phyloP scores from a whole-genome alignment of 2,113 vertebrate species.

The Phaethon lepturus region DNA sequence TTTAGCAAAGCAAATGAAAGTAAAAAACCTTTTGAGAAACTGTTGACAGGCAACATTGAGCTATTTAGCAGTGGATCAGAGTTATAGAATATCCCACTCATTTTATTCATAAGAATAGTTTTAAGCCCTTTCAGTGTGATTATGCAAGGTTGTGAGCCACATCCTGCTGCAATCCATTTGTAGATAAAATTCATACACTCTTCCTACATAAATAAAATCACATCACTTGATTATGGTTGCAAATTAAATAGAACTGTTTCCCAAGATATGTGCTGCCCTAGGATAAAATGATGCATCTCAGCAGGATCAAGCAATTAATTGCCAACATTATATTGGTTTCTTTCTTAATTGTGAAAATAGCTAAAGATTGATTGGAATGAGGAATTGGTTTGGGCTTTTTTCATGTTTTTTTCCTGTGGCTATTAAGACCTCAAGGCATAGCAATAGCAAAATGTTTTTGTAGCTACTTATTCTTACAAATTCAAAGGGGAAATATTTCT shows the following conservation, averaged over 20 bases:
- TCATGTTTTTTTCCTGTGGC: background rate
- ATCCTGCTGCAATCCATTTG: conserved; percentile 14
- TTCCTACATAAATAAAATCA: conserved; percentile 22
- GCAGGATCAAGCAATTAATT: background rate
- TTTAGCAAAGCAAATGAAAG: background rate
- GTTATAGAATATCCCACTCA: background rate
- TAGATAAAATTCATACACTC: conserved; percentile 33
- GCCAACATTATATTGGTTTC: background rate
- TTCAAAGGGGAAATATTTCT: background rate
- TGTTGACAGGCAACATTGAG: background rate
- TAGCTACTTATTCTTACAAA: background rate
- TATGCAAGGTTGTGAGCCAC: background rate
- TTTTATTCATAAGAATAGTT: background rate
- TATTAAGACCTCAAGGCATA: background rate
- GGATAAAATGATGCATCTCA: conserved; percentile 21
- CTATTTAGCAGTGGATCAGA: background rate
- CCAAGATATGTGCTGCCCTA: background rate
- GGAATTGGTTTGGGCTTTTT: background rate
- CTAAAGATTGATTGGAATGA: background rate
- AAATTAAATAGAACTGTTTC: conserved; percentile 33
- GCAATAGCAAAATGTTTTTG: background rate
- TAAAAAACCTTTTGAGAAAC: background rate
- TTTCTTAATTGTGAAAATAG: conserved; percentile 26
- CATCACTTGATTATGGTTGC: background rate
- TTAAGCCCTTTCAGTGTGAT: background rate